These are phyloP conservation scores for Ciconia stormi DNA, from an alignment of 2,113 vertebrate species.

Conservation along the genomic window DNA sequence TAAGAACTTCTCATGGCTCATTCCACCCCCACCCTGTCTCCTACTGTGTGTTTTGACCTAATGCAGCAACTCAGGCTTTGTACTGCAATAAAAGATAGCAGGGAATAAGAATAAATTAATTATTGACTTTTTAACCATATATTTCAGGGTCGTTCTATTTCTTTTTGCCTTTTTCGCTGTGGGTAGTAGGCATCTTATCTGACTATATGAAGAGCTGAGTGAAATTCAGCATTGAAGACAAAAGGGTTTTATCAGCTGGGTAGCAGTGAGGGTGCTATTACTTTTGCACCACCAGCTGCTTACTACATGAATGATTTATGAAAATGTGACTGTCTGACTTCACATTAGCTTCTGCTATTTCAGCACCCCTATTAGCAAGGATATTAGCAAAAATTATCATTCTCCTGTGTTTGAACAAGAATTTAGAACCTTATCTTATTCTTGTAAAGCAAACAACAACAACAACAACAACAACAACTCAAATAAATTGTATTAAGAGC, in stretches of 20 bases:
- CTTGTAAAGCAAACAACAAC: not conserved
- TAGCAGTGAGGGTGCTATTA: conserved; percentile 30
- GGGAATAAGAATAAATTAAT: not conserved
- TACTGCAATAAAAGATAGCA: not conserved
- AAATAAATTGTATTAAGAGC: not conserved
- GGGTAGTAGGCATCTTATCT: not conserved
- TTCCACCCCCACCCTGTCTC: not conserved
- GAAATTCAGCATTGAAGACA: conserved; percentile 4
- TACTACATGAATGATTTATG: conserved; percentile 42
- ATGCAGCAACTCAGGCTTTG: not conserved
- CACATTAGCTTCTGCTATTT: not conserved
- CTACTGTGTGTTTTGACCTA: not conserved
- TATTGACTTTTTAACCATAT: not conserved
- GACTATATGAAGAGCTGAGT: not conserved
- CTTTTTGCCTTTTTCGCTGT: not conserved
- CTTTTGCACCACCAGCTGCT: conserved; percentile 49
- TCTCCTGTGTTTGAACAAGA: not conserved
- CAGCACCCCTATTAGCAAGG: not conserved
- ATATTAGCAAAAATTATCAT: conserved; percentile 15
- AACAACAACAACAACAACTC: not conserved
- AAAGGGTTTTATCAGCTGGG: conserved; percentile 27
- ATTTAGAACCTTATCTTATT: not conserved
- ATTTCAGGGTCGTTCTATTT: not conserved
- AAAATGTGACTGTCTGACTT: conserved; percentile 50
- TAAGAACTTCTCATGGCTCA: not conserved